Evolutionary conservation across 2,888 invertebrate genomes (phyloP).

Genomic region (Ommatoiulus sabulosus): DNA sequence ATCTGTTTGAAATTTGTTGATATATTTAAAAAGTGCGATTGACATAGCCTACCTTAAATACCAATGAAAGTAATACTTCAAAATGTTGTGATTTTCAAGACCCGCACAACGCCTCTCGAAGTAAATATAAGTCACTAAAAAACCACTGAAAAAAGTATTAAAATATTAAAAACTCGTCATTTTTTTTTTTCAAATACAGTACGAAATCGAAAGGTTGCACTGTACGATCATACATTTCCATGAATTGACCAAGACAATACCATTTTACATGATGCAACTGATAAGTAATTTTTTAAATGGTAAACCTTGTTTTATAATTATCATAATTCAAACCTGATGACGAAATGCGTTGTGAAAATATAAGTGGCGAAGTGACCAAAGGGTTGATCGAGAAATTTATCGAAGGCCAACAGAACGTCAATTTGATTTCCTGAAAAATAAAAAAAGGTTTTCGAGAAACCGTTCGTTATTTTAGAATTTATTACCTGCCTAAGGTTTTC

Average conservation of each 20-base stretch:
- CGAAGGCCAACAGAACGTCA: neutral
- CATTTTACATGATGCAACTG: too few relatives aligned
- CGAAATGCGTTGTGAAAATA: neutral
- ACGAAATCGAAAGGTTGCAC: too few relatives aligned
- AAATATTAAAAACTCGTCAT: too few relatives aligned
- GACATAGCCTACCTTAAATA: neutral
- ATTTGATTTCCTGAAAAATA: constrained; percentile 3
- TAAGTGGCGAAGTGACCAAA: neutral
- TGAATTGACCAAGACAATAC: too few relatives aligned
- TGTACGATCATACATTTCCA: too few relatives aligned
- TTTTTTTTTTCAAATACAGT: too few relatives aligned
- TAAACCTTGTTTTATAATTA: too few relatives aligned
- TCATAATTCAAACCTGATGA: neutral
- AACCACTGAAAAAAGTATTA: too few relatives aligned
- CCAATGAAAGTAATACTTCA: neutral
- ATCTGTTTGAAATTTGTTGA: neutral
- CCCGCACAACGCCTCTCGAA: neutral
- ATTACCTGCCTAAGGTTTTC: too few relatives aligned
- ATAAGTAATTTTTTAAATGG: too few relatives aligned
- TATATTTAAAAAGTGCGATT: neutral
- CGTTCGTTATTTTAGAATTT: too few relatives aligned
- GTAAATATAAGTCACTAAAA: neutral
- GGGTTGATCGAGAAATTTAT: neutral
- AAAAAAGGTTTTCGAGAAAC: neutral
- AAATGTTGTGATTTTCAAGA: neutral